Conservation (phyloP, 2,113 vertebrate species). For the Cyanoliseus patagonus region DNA sequence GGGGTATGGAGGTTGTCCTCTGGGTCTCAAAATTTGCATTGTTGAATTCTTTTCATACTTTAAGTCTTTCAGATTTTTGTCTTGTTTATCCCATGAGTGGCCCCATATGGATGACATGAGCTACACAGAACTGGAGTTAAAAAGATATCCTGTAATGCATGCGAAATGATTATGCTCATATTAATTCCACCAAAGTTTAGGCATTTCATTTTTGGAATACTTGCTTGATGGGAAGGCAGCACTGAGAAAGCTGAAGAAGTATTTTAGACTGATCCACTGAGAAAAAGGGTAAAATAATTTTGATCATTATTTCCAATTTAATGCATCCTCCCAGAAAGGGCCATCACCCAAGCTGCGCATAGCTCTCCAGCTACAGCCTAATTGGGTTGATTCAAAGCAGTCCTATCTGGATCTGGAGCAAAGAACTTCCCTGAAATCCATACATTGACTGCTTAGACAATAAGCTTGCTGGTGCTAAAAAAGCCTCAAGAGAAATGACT, state of each 20-base stretch:
- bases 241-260: background rate
- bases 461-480: background rate
- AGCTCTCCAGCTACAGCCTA: background rate
- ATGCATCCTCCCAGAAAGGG: background rate
- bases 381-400: background rate
- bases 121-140: background rate
- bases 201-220: background rate
- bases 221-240: background rate
- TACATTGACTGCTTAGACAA: background rate
- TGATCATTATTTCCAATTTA: background rate
- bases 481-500: background rate
- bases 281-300: background rate
- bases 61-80: background rate
- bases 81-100: background rate
- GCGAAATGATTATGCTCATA: background rate
- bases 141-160: background rate
- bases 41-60: background rate
- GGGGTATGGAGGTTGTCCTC: background rate
- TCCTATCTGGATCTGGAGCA: background rate
- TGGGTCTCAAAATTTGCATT: background rate
- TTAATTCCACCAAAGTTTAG: background rate
- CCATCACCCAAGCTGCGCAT: background rate
- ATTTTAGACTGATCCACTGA: background rate
- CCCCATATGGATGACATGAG: background rate
- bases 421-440: background rate